Base-by-base conservation (phyloP, 2,888 invertebrate species). In the Adineta ricciae region DNA sequence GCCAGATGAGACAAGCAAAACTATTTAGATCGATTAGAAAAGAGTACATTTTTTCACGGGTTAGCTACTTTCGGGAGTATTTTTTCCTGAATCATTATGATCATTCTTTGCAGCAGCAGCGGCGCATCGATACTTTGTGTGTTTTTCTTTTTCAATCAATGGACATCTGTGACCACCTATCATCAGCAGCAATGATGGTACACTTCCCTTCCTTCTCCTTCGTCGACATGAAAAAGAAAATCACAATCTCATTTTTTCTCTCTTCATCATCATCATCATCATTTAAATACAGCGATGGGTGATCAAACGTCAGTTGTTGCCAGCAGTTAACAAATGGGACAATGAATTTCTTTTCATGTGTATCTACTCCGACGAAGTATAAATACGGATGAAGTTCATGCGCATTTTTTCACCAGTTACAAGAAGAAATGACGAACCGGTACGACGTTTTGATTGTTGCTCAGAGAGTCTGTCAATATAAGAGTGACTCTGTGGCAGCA, bases 401-500 rank as follows among this genome's bases (percentile, higher is more conserved):
- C 5, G 19, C 2, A 19, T 36, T 27, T 64, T 64, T 64, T 32
- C n/a, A n/a, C n/a, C n/a, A 32, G 11, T 14, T 64, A 32, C 8
- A 46, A 46, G 46, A 46, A 46, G 46, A 46, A 46, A 11, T 8
- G 11, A 11, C 5, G 32, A 64, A 24, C 24, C 78, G 78, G 38
- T 14, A 16, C 27, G 24, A 78, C 3, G 38, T 78, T 78, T 78
- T 78, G 78, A 78, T 78, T 78, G 78, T 78, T 78, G 78, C 78
- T 78, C 78, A 78, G 78, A 78, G 78, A 78, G 78, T 78, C 78
- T 78, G 38, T 9, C 7, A 41, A 78, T 7, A n/a, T 9, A 46
- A 5, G 46, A 78, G 38, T 78, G 78, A 78, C 78, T 78, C 78
- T 78, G n/a, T 78, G 78, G 41, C 78, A 78, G 41, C n/a, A 8